Evolutionary conservation across 2,888 invertebrate genomes (phyloP), one percentile per base, ranked within the genome.

Genomic region (Diabrotica balteata): DNA sequence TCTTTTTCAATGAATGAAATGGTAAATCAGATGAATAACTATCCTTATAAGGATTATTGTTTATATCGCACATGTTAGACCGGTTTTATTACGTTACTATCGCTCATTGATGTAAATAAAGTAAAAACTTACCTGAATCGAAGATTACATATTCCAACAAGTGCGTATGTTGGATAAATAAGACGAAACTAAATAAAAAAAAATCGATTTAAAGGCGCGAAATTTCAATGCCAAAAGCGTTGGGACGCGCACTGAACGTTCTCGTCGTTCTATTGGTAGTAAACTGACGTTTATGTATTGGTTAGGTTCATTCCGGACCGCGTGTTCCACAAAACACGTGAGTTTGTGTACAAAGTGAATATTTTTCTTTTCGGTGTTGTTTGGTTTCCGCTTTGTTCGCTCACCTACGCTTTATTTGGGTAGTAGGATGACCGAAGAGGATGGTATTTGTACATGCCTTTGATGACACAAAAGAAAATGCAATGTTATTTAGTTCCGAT

Each of bases 251-350:
- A 44, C 44, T 50, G 5, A 43, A 44, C 44, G 50, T 44, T 55
- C 52, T 54, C 59, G 54, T 17, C 43, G 7, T 17, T 9, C 43
- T 62, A 67, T 68, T 70, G 64, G 70, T 70, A 68, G 68, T 66
- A 46, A 52, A 72, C 70, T 72, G 67, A 66, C 67, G 67, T 67
- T 63, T 69, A 45, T 61, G 59, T 65, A 50, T 63, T 59, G 52
- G 59, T 58, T 63, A 42, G 67, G 42, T 54, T 42, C 45, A 8
- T n/a, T 9, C 57, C 44, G 62, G 51, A 67, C 68, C 69, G 68
- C 72, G 69, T 70, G 70, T 55, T 52, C 49, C 49, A 47, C 43
- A 54, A 57, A 68, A 61, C 70, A 70, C 72, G 70, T 72, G 72
- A 72, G 60, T 65, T 67, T 67, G 66, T 67, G 64, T 68, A 64